phyloP scores from a whole-genome alignment of 2,113 vertebrate genomes.

The Camelus bactrianus region DNA sequence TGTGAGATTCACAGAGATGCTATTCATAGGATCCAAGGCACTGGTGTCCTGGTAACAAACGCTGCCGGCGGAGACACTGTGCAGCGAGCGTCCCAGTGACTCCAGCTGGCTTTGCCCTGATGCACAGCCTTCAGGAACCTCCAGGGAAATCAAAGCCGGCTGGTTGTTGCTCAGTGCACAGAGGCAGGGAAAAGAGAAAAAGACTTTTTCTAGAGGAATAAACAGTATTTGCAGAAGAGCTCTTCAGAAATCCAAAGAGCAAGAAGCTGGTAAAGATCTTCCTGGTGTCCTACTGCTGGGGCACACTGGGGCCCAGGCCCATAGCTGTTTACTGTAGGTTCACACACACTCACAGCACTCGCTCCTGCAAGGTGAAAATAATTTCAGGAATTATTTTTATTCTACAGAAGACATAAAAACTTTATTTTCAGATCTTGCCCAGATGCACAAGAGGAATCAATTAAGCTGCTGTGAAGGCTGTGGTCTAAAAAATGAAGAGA shows the following conservation, averaged over 20 bases:
- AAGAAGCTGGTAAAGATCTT: background rate
- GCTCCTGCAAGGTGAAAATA: background rate
- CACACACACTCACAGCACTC: fast-evolving
- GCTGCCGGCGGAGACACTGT: background rate
- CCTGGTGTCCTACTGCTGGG: background rate
- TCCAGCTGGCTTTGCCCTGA: background rate
- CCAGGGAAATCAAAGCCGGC: background rate
- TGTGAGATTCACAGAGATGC: background rate
- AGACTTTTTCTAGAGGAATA: background rate
- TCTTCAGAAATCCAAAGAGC: background rate
- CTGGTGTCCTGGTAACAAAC: background rate
- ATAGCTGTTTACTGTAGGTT: background rate
- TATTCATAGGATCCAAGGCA: background rate
- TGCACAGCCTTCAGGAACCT: background rate
- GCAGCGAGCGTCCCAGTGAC: fast-evolving
- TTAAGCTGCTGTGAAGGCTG: background rate
- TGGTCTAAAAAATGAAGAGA: background rate
- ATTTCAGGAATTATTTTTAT: background rate
- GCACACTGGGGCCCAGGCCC: fast-evolving
- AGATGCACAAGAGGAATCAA: background rate
- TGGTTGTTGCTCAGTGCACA: background rate
- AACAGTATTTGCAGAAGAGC: background rate
- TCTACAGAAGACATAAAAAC: background rate
- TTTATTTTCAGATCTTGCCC: background rate
- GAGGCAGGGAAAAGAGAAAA: background rate